phyloP scores from a whole-genome alignment of 1,140 invertebrate genomes.

The Drosophila burlai region DNA sequence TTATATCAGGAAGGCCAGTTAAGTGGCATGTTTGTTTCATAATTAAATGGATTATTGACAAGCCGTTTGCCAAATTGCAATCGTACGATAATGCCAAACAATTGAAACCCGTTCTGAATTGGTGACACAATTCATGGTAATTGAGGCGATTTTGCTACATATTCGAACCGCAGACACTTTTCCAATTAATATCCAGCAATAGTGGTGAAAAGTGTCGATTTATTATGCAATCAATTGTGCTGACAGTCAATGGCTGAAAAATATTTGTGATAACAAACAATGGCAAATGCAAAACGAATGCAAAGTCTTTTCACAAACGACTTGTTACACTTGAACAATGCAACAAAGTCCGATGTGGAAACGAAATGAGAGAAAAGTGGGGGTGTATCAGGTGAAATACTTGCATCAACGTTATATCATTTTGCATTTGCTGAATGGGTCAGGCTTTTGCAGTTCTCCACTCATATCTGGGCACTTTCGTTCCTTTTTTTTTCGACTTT shows the following conservation, averaged over 20 bases:
- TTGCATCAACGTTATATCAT: conserved; percentile 18
- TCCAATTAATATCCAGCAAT: conserved; percentile 21
- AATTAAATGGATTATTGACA: conserved; percentile 44
- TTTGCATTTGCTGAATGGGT: conserved; percentile 24
- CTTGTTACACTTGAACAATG: conserved; percentile 1
- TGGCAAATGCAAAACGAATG: conserved; percentile 8
- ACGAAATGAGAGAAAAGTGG: conserved; percentile 12
- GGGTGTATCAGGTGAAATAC: conserved; percentile 4
- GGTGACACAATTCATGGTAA: conserved; percentile 25
- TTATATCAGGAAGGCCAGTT: conserved; percentile 21
- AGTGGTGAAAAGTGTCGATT: conserved; percentile 7
- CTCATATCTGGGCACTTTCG: background rate
- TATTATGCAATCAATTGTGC: conserved; percentile 33
- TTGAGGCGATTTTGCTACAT: conserved; percentile 15
- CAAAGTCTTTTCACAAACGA: background rate
- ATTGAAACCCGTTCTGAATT: conserved; percentile 16
- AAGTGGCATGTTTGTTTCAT: conserved; percentile 11
- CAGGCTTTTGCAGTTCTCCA: background rate
- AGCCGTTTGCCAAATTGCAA: conserved; percentile 52
- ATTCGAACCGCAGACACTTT: conserved; percentile 11
- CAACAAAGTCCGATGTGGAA: conserved; percentile 6
- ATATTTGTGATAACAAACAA: conserved; percentile 4
- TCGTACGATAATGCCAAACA: conserved; percentile 48
- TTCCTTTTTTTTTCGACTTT: background rate
- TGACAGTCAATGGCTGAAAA: background rate